Evolutionary conservation across 2,113 vertebrate genomes (phyloP).

Genomic region (Eolophus roseicapilla): DNA sequence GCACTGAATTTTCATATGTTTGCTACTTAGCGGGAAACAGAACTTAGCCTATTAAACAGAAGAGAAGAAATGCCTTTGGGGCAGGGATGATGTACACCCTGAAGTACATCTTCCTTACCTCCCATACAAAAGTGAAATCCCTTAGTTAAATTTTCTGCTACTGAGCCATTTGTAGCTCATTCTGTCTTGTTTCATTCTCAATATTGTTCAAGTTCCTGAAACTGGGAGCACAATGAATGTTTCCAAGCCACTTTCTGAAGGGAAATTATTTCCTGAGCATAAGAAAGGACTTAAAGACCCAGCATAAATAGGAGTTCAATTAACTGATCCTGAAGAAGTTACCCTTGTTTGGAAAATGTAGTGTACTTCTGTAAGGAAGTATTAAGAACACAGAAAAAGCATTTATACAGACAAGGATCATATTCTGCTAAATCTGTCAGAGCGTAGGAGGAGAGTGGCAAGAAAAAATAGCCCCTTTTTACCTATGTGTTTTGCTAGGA

Average conservation of each 20-base stretch:
- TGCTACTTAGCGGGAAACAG: neutral
- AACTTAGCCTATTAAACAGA: neutral
- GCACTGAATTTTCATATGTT: neutral
- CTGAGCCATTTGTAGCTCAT: neutral
- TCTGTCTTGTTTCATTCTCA: neutral
- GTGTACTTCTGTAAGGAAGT: neutral
- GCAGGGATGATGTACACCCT: neutral
- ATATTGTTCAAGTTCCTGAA: neutral
- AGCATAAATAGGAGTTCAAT: neutral
- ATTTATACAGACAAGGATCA: neutral
- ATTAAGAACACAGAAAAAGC: neutral
- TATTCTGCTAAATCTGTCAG: neutral
- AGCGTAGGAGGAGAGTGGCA: neutral
- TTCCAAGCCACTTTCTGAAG: neutral
- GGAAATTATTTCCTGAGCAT: neutral
- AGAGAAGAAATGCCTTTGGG: neutral
- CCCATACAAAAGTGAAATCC: neutral
- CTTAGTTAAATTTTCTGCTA: neutral
- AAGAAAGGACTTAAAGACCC: neutral
- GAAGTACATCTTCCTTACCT: neutral
- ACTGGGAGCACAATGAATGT: neutral
- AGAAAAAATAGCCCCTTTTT: neutral
- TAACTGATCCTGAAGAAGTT: neutral
- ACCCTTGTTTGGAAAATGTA: neutral
- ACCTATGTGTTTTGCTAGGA: neutral